phyloP scores from a whole-genome alignment of 2,888 invertebrate genomes.

The Philopedon plagiatum region DNA sequence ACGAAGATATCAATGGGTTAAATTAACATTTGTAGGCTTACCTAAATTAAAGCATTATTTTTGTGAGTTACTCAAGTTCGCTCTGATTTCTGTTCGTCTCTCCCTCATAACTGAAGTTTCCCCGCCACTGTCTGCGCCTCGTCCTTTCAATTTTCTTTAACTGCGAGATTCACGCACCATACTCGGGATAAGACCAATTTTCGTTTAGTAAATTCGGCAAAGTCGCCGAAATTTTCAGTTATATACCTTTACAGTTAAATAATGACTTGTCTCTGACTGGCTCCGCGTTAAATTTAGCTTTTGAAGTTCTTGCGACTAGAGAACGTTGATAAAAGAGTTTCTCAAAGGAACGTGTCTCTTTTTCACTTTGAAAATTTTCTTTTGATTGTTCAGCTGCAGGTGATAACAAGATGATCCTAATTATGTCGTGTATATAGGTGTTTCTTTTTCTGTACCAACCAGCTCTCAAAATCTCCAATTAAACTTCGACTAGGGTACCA shows the following conservation, averaged over 20 bases:
- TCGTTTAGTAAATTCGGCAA: slow-evolving; percentile 33
- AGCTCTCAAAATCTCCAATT: too few relatives aligned
- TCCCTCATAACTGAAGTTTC: neutral
- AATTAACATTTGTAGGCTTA: too few relatives aligned
- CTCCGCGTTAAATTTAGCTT: slow-evolving; percentile 32
- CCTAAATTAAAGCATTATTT: too few relatives aligned
- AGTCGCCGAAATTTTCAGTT: slow-evolving; percentile 35
- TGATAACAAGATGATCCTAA: too few relatives aligned
- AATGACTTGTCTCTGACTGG: slow-evolving; percentile 43
- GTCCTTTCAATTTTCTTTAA: slow-evolving; percentile 43
- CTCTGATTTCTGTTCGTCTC: neutral
- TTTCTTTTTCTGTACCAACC: too few relatives aligned
- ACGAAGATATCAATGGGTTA: too few relatives aligned
- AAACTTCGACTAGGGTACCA: too few relatives aligned
- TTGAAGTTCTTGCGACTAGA: slow-evolving; percentile 12
- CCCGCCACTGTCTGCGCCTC: slow-evolving; percentile 1
- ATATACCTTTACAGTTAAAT: slow-evolving; percentile 40
- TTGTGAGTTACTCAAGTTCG: too few relatives aligned
- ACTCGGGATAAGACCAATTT: slow-evolving; percentile 41
- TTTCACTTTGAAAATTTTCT: neutral
- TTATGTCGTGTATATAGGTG: too few relatives aligned
- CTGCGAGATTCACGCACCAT: slow-evolving; percentile 44
- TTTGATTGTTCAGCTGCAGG: too few relatives aligned
- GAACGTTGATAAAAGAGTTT: slow-evolving; percentile 19
- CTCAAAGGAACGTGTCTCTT: neutral